Evolutionary conservation across 2,113 vertebrate genomes (phyloP), one percentile per base, ranked within the genome.

Genomic region (Hippocampus barbouri): DNA sequence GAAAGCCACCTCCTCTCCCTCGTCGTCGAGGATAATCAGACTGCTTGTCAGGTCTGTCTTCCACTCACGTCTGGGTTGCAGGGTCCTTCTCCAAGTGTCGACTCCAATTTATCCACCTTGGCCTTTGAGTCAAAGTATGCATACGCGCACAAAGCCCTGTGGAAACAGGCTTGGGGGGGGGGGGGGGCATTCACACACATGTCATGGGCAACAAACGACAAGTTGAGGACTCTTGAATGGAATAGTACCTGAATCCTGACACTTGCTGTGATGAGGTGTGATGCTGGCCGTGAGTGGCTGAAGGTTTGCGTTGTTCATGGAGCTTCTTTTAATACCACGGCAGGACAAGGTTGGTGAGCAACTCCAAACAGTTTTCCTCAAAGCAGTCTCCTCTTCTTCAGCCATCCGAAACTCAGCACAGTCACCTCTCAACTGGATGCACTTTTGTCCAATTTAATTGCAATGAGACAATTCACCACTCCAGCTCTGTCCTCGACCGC

Each of bases 171-270:
- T n/a, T 43, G 11, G 63, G 2, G 21, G 18, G 60, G 38, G 18
- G 1, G 60, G 16, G 38, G 72, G 51, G 57, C 57, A 38, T 59
- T 63, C 51, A n/a, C 61, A 59, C 66, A 56, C 14, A 65, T 45
- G 77, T 82, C 43, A 43, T n/a, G 72, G 77, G 79, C 23, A 57
- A 86, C 64, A 77, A 86, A 86, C 64, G 79, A 12, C 43, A 70
- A 68, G 79, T 70, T 61, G 62, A 77, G 66, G 73, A 70, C 61
- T 75, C 70, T 69, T 16, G 5, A 75, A 76, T 86, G 70, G 73
- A 73, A 78, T 68, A 81, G 72, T 81, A 87, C 79, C 81, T 80
- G 80, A 76, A 86, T 82, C 41, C 68, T 59, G 81, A 88, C 89
- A 78, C 77, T 78, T 73, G 77, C 72, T 64, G 69, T 84, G 85